These are phyloP conservation scores for Hippocampus barbouri DNA, from an alignment of 2,113 vertebrate genomes.

Conservation along the genomic window DNA sequence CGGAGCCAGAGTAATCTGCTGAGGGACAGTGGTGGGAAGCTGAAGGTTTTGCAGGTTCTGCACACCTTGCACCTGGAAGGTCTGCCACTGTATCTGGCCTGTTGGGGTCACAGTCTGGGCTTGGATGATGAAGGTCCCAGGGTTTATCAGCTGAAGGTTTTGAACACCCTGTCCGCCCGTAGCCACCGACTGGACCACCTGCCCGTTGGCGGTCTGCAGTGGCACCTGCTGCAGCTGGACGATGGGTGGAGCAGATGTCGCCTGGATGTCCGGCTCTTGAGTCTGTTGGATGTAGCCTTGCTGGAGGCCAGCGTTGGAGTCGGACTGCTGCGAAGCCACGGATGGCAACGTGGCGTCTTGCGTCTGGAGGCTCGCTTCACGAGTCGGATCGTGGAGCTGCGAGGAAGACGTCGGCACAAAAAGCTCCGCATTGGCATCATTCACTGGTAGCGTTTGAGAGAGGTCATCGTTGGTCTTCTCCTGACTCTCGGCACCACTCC, in stretches of 20 bases:
- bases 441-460: conserved; percentile 80
- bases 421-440: conserved; percentile 86
- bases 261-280: conserved; percentile 87
- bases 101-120: conserved; percentile 96
- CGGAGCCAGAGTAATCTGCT: conserved; percentile 96
- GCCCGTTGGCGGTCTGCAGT: conserved; percentile 85
- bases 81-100: conserved; percentile 99
- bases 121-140: conserved; percentile 98
- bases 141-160: conserved; percentile 95
- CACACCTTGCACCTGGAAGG: conserved; percentile 98
- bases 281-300: conserved; percentile 89
- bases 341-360: conserved; percentile 80
- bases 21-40: conserved; percentile 88
- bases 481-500: conserved; percentile 84
- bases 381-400: conserved; percentile 84
- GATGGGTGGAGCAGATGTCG: conserved; percentile 84
- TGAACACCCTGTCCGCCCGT: conserved; percentile 82
- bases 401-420: conserved; percentile 97
- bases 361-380: conserved; percentile 85
- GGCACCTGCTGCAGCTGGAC: conserved; percentile 93
- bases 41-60: conserved; percentile 98
- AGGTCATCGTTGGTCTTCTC: conserved; percentile 86
- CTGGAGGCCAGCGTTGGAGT: conserved; percentile 83
- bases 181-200: conserved; percentile 87
- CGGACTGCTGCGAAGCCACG: conserved; percentile 76